Base-by-base conservation (phyloP, 1,140 invertebrate genomes). In the Ganaspis sp. region DNA sequence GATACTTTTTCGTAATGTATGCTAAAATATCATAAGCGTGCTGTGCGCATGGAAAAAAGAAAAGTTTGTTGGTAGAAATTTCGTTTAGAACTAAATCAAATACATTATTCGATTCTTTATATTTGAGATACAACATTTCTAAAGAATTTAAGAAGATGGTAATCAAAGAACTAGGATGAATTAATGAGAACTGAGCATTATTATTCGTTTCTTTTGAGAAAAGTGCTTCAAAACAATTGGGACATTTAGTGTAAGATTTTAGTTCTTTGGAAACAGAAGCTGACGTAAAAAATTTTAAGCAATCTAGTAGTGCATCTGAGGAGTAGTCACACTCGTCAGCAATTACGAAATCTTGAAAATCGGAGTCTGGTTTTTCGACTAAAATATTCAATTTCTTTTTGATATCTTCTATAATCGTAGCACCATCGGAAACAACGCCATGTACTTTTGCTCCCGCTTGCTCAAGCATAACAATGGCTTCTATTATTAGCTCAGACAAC, bases 401-500 rank as follows among this genome's bases (percentile, higher is more conserved):
- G n/a, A 45, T 45, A 4, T 45, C 15, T n/a, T 45, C 15, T 15
- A 45, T n/a, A n/a, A n/a, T n/a, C 0, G 37, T 11, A 19, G 77
- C 74, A 6, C 77, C 77, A 58, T 81, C 80, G 17, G 64, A 58
- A 0, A 81, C 75, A 69, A 81, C 53, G 9, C 74, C 77, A 26
- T 79, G 74, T 11, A 81, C 49, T 72, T 76, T 77, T 9, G 54
- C 54, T 0, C 81, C 79, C 72, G 73, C 75, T 72, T 77, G 73
- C 71, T 79, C 76, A 34, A 77, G 38, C 6, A 9, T 38, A 9
- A 78, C 70, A 5, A 80, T 83, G 11, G 54, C 69, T 80, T 83
- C 79, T 11, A 85, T 19, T 0, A 82, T 49, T 0, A 85, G 34
- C 29, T 79, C 23, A 4, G 78, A 75, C 64, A 83, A 70, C 17